A percentile compares a stretch with the other conserved stretches of the same genome.
Evolutionary conservation across 2,113 vertebrate genomes (phyloP).

Genomic region (Alosa alosa): DNA sequence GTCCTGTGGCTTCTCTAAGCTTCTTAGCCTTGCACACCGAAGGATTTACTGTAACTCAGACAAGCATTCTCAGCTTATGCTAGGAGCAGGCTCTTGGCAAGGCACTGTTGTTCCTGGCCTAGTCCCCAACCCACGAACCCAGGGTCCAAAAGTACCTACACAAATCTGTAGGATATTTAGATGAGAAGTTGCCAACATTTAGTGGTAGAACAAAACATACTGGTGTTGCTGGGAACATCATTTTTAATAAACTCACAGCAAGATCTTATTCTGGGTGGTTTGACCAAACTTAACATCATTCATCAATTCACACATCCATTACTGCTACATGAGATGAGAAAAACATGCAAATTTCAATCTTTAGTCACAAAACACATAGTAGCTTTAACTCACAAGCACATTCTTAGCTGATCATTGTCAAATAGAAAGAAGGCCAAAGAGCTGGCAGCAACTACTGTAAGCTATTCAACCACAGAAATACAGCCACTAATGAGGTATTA

Average conservation of each 20-base stretch:
- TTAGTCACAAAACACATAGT: not conserved
- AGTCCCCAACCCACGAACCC: conserved; percentile 74
- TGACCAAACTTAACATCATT: conserved; percentile 58
- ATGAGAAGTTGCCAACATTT: conserved; percentile 78
- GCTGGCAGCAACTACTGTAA: not conserved
- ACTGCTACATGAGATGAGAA: conserved; percentile 1
- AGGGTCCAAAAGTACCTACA: conserved; percentile 77
- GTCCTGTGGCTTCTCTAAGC: conserved; percentile 70
- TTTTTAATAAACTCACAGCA: conserved; percentile 73
- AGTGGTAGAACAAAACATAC: conserved; percentile 73
- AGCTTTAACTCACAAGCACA: not conserved
- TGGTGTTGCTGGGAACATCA: conserved; percentile 73
- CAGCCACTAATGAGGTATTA: not conserved
- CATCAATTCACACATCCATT: conserved; percentile 61
- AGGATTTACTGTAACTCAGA: conserved; percentile 80
- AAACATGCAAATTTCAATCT: not conserved
- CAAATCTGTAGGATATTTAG: conserved; percentile 74
- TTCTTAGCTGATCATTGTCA: not conserved
- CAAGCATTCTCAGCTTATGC: conserved; percentile 77
- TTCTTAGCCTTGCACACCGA: conserved; percentile 70
- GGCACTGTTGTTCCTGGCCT: conserved; percentile 75
- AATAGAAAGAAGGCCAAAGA: not conserved
- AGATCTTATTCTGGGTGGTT: conserved; percentile 67
- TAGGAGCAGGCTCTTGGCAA: conserved; percentile 68
- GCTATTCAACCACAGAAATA: not conserved